Evolutionary conservation across 1,140 invertebrate species (phyloP), one percentile per base, ranked within the genome.

Genomic region (Medauroidea extradentata): DNA sequence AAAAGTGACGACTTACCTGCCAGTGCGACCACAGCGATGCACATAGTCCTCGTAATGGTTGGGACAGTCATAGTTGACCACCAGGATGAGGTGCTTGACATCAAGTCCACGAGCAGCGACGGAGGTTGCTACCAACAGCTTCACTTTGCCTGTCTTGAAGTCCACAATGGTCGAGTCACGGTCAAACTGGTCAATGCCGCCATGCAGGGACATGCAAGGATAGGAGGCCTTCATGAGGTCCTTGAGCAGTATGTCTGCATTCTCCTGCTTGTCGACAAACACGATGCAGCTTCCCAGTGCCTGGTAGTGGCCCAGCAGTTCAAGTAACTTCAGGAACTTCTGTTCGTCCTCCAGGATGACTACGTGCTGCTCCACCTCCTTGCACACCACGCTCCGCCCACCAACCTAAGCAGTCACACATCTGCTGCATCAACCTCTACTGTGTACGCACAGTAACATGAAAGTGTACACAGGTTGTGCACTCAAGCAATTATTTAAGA

Each of bases 1-100:
- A 21, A 4, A 2, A 51, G 27, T 1, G n/a, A 34, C n/a, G n/a
- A 42, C 24, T 64, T 70, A 75, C 73, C 73, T 79, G 1, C 90
- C 91, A 0, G 91, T 93, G 46, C 91, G 82, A 42, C 97, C 97
- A 77, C 95, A 98, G 68, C 98, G 81, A 75, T 99, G 98, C 9
- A 99, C 97, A 76, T 99, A 99, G 78, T 99, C 98, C 79, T 99
- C 98, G 73, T 99, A 99, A 77, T 99, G 98, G 80, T 99, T 99
- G 0, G 98, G 98, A 73, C 96, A 98, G 78, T 99, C 97, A 75
- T 98, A 99, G 76, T 99, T 99, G 0, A 99, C 88, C 1, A 99
- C 98, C 1, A 99, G 77, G 64, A 98, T 96, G 2, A 99, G 82
- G 67, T 99, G 94, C 72, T 99, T 99, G 0, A 99, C 97, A 78